Percentiles rank a stretch among this genome's conserved stretches.
phyloP scores from a whole-genome alignment of 2,113 vertebrate species.

The Spea multiplicata region DNA sequence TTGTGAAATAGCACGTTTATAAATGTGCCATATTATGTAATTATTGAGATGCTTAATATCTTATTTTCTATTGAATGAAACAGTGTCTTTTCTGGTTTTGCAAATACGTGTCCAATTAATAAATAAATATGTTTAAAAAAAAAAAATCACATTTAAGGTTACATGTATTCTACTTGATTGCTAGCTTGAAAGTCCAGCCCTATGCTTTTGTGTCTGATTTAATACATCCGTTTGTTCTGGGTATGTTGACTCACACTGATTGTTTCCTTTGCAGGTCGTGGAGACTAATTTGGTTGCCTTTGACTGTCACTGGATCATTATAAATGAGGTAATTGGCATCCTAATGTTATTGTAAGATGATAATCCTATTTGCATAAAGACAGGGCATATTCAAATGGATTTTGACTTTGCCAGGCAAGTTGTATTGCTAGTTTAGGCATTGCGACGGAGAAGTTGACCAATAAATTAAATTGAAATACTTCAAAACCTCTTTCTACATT shows the following conservation, averaged over 20 bases:
- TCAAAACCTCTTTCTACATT: not conserved
- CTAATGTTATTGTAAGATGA: conserved; percentile 38
- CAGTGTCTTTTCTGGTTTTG: not conserved
- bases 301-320: conserved; percentile 99
- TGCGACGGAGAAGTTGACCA: conserved; percentile 41
- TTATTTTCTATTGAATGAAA: not conserved
- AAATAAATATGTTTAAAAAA: conserved; percentile 15
- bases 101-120: conserved; percentile 5
- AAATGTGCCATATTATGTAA: too few species aligned
- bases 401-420: conserved; percentile 55
- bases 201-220: conserved; percentile 45
- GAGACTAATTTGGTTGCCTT: conserved; percentile 98
- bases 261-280: conserved; percentile 86
- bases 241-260: conserved; percentile 61
- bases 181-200: conserved; percentile 31
- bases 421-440: conserved; percentile 46
- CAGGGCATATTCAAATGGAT: conserved; percentile 39
- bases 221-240: conserved; percentile 1
- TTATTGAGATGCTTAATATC: too few species aligned
- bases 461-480: conserved; percentile 46
- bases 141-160: conserved; percentile 41
- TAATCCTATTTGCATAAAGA: conserved; percentile 50
- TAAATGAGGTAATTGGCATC: conserved; percentile 87
- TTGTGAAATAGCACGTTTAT: too few species aligned
- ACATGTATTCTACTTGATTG: conserved; percentile 48